Evolutionary conservation across 2,113 vertebrate species (phyloP).

Genomic region (Balaenoptera acutorostrata): DNA sequence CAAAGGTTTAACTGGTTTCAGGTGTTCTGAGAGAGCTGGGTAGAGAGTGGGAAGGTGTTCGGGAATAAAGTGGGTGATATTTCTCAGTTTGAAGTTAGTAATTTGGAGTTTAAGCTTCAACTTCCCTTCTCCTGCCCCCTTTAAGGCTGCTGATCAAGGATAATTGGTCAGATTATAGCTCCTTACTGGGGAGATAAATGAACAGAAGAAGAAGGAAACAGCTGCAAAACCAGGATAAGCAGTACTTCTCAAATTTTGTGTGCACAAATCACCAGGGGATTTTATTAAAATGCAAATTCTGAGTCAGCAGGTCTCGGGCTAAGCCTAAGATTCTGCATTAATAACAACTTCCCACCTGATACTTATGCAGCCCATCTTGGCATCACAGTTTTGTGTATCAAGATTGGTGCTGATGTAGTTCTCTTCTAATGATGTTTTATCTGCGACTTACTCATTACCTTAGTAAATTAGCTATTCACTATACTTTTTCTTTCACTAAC

Average conservation of each 20-base stretch:
- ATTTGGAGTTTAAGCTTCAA: background rate
- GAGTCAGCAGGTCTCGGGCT: background rate
- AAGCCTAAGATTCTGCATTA: background rate
- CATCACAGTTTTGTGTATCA: background rate
- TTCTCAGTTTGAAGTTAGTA: background rate
- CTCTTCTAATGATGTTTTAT: background rate
- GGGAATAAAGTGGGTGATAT: background rate
- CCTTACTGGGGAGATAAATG: background rate
- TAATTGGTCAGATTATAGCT: conserved; percentile 32
- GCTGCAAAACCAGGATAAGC: background rate
- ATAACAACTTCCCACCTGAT: background rate
- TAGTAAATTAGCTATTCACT: background rate
- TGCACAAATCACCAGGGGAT: background rate
- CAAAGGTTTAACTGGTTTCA: background rate
- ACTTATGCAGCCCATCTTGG: background rate
- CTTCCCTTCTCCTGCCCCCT: background rate
- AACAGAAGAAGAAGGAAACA: background rate
- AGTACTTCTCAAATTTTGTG: background rate
- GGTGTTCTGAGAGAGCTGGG: background rate
- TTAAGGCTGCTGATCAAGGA: background rate
- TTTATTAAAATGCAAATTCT: background rate
- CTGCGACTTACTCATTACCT: background rate
- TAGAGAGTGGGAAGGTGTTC: background rate
- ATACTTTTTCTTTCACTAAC: background rate
- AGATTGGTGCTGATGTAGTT: background rate